phyloP scores from a whole-genome alignment of 2,888 invertebrate species.

The Serripes groenlandicus region DNA sequence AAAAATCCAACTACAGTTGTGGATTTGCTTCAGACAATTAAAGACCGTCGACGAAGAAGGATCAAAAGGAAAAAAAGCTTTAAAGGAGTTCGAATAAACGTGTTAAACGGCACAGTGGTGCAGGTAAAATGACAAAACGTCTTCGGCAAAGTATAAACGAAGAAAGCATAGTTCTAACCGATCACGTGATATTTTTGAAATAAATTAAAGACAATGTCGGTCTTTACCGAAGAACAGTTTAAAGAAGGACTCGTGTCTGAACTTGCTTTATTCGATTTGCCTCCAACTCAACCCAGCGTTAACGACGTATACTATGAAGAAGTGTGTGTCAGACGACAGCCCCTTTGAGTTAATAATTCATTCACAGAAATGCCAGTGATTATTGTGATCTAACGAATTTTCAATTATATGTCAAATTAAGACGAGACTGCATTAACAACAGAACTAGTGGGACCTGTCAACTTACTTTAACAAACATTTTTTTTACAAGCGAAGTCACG shows the following conservation, averaged over 20 bases:
- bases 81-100: too few relatives aligned
- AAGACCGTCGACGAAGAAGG: too few relatives aligned
- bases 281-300: conserved; percentile 58
- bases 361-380: conserved; percentile 61
- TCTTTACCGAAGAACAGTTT: conserved; percentile 49
- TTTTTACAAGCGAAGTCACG: conserved; percentile 34
- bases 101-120: too few relatives aligned
- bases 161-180: too few relatives aligned
- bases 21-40: too few relatives aligned
- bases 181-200: conserved; percentile 36
- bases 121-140: too few relatives aligned
- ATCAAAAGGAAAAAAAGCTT: too few relatives aligned
- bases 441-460: conserved; percentile 26
- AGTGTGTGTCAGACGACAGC: conserved; percentile 39
- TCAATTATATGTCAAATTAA: conserved; percentile 38
- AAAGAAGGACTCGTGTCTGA: conserved; percentile 52
- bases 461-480: conserved; percentile 28
- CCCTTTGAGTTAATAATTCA: conserved; percentile 64
- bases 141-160: too few relatives aligned
- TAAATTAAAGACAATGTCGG: conserved; percentile 52
- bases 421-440: conserved; percentile 18
- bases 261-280: conserved; percentile 57
- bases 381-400: conserved; percentile 36
- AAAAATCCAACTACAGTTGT: too few relatives aligned
- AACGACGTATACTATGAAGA: conserved; percentile 58